phyloP scores from a whole-genome alignment of 92 coral and sea anemone genomes.

The Porites divaricata region DNA sequence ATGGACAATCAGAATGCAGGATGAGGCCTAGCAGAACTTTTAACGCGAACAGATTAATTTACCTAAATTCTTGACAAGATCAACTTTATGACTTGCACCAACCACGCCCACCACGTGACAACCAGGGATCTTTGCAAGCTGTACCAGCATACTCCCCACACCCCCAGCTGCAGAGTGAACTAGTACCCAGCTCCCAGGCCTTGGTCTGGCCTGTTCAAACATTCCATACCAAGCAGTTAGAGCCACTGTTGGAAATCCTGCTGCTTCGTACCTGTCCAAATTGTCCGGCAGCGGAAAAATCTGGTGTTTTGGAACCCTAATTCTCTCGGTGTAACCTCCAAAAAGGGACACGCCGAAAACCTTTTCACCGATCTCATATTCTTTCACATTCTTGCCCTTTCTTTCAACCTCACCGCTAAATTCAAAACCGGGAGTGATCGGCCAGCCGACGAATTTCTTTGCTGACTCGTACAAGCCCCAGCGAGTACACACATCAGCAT shows the following conservation, averaged over 20 bases:
- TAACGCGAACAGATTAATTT: background rate
- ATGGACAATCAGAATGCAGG: too few species aligned
- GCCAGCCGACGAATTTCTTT: constrained; percentile 95
- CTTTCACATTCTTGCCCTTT: constrained; percentile 85
- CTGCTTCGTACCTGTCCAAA: constrained; percentile 77
- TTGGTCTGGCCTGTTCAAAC: constrained; percentile 89
- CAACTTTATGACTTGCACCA: constrained; percentile 87
- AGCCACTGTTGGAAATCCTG: constrained; percentile 89
- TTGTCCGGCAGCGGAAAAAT: constrained; percentile 81
- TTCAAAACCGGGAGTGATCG: constrained; percentile 97
- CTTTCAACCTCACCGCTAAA: constrained; percentile 88
- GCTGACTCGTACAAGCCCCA: constrained; percentile 98
- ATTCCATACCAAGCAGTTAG: constrained; percentile 98
- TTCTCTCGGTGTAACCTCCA: constrained; percentile 85
- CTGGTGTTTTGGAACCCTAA: constrained; percentile 88
- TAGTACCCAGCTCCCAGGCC: constrained; percentile 91
- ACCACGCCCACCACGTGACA: constrained; percentile 98
- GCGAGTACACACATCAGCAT: constrained; percentile 93
- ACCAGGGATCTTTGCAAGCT: constrained; percentile 95
- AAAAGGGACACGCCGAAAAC: constrained; percentile 90
- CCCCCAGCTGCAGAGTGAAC: constrained; percentile 99
- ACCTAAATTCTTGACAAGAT: constrained; percentile 81
- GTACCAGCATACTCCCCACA: constrained; percentile 97
- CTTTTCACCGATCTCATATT: constrained; percentile 84
- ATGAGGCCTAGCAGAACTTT: too few species aligned